Conservation (phyloP, 2,113 vertebrate genomes). For the Colinus virginianus region DNA sequence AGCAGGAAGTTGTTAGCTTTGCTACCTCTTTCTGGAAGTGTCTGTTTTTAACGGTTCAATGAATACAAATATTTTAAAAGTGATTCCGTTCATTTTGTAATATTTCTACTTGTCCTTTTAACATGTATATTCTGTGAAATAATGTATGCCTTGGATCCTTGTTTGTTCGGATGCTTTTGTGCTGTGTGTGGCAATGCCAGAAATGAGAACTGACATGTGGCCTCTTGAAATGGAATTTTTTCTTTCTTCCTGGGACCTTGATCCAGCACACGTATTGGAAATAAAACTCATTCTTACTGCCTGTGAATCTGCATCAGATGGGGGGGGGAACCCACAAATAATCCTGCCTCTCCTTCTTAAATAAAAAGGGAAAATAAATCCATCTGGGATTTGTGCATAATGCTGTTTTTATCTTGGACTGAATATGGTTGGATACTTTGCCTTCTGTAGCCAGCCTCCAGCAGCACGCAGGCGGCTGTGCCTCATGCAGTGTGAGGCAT, state of each 20-base stretch:
- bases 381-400: not conserved
- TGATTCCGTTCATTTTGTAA: constrained; percentile 41
- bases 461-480: not conserved
- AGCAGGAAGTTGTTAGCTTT: not conserved
- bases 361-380: not conserved
- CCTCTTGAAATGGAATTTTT: not conserved
- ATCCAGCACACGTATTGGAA: not conserved
- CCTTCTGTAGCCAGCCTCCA: not conserved
- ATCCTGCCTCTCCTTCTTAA: not conserved
- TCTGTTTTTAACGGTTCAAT: constrained; percentile 69
- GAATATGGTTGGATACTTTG: not conserved
- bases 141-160: not conserved
- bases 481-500: not conserved
- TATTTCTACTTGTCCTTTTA: constrained; percentile 47
- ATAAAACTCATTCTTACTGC: not conserved
- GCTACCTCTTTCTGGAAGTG: constrained; percentile 52
- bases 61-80: constrained; percentile 54
- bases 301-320: not conserved
- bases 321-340: not conserved
- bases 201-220: not conserved
- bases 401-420: not conserved
- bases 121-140: constrained; percentile 42
- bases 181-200: not conserved
- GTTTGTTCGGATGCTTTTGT: not conserved
- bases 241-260: not conserved